Base-by-base conservation (phyloP, 2,113 vertebrate species). In the Sterna hirundo region DNA sequence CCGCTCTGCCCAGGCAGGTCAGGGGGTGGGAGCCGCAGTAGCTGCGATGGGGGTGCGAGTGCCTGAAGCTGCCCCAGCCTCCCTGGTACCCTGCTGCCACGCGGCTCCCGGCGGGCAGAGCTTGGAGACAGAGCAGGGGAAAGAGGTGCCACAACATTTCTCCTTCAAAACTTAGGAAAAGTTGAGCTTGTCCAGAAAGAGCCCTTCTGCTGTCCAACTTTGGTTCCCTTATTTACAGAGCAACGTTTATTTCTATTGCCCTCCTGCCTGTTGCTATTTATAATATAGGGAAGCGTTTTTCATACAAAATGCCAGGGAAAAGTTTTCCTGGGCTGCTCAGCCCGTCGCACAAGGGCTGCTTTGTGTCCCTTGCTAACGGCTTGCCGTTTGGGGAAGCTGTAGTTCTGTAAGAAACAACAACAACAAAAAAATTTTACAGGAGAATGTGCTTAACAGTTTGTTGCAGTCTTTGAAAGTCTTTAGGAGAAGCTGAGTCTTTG, bases 231-330 rank as follows among this genome's bases (percentile, higher is more conserved):
- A 89, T 91, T 97, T 97, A 95, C 90, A 94, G 82, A 94, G 81
- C 74, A 61, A 91, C 87, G 74, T 86, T 94, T 94, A 93, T 87
- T 88, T 32, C 89, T 90, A 19, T 66, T 87, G 81, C 94, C 61
- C 79, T 96, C 87, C 93, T 86, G 70, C 65, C 70, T 87, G 83
- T 25, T 86, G 86, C 94, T 97, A 91, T 94, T 95, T 95, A 92
- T 96, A 97, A 91, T 62, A 77, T 3, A 90, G 77, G 65, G 86
- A 94, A 97, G 58, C 0, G 0, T 65, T 94, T 74, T 54, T 77
- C 81, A 25, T 29, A 34, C 66, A 82, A 85, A 91, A 93, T 85
- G 57, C 68, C 75, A 96, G 79, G 51, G 75, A 91, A 94, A 96
- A 80, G 75, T 77, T 96, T 77, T 70, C 51, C 68, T 69, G 91